phyloP scores from a whole-genome alignment of 2,888 invertebrate genomes.

The Aspidiotus destructor region DNA sequence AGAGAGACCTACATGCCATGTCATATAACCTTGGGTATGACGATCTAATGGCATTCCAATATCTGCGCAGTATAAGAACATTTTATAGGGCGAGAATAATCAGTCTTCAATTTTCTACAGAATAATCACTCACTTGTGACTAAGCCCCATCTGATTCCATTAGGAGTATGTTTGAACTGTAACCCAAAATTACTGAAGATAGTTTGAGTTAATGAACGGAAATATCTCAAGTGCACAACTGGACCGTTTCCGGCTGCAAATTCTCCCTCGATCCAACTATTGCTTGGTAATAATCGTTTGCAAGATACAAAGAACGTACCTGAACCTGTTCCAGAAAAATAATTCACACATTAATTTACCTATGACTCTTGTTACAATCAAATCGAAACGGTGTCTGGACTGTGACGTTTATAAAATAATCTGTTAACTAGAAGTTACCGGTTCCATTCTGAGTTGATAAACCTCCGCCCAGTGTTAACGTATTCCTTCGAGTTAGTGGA shows the following conservation, averaged over 20 bases:
- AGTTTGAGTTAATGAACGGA: conserved; percentile 60
- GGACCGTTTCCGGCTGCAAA: conserved; percentile 78
- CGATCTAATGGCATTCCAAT: conserved; percentile 78
- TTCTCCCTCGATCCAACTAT: conserved; percentile 81
- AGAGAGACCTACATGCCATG: conserved; percentile 59
- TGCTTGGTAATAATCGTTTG: conserved; percentile 66
- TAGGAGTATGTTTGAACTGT: conserved; percentile 60
- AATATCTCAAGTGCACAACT: conserved; percentile 56
- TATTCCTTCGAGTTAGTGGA: conserved; percentile 76
- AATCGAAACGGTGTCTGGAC: too few species aligned
- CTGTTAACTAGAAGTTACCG: conserved; percentile 45
- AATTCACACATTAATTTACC: conserved; percentile 36
- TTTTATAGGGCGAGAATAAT: neutral
- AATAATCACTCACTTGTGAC: conserved; percentile 56
- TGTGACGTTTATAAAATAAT: neutral
- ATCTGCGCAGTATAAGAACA: conserved; percentile 46
- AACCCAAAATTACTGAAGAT: conserved; percentile 57
- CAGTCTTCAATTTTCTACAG: neutral
- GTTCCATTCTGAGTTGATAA: conserved; percentile 80
- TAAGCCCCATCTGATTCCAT: conserved; percentile 65
- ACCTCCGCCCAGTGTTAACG: conserved; percentile 71
- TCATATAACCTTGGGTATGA: conserved; percentile 77
- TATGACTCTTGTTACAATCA: neutral
- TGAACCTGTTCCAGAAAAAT: conserved; percentile 46
- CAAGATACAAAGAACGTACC: conserved; percentile 69